Evolutionary conservation across 1,140 invertebrate genomes (phyloP), one percentile per base, ranked within the genome.

Genomic region (Drosophila funebris): DNA sequence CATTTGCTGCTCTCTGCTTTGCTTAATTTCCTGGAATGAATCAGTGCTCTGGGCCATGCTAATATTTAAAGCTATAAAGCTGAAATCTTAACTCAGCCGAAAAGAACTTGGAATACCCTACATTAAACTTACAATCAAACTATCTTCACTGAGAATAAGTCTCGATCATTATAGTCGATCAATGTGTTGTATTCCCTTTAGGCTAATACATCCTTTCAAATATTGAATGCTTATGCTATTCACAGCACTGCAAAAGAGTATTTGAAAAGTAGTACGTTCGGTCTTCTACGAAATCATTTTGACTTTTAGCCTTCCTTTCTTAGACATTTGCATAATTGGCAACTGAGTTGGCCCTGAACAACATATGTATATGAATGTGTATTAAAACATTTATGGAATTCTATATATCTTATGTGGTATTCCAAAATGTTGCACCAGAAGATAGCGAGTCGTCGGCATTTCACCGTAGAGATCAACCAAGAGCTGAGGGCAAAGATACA

Each of bases 11-110:
- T 46, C 44, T 16, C 41, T 16, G 36, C 7, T 43, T 57, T 31
- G 46, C 39, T 73, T 60, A 68, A 76, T 78, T 82, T 87, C 83
- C 69, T 68, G 83, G 83, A 88, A 83, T 48, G 58, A 66, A 63
- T 60, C 44, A 63, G 62, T 48, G 82, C 81, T 85, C 20, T 36
- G 73, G 81, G 81, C 77, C 62, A 81, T 85, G 82, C 57, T 81
- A 78, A 83, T 83, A 60, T 53, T 53, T 27, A 29, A 48, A 27
- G 44, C 44, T 24, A 29, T 48, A 48, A 48, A 48, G 44, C 48
- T 2, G 9, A 16, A 33, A 13, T 3, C 4, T 18, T 1, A 36
- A 9, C 29, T 29, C 2, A 14, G 6, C 29, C 29, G 6, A 20
- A 57, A 16, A 20, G 39, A 58, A 48, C 0, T 11, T 37, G 6